Evolutionary conservation across 2,888 invertebrate species (phyloP).

Genomic region (Calliopum simillimum): DNA sequence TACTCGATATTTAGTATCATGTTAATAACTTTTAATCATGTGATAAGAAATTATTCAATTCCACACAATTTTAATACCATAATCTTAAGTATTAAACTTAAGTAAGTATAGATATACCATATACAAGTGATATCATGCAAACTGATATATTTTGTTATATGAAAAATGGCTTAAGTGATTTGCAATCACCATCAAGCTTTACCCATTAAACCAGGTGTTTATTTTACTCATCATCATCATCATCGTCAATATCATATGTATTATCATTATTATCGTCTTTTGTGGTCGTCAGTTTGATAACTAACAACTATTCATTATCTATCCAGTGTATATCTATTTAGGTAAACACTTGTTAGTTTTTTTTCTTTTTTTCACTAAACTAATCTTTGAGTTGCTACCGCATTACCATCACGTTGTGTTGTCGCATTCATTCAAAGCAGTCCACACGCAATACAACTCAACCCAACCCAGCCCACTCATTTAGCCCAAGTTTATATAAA

Average conservation of each 20-base stretch:
- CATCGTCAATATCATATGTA: no score
- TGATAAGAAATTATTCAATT: slow-evolving; percentile 52
- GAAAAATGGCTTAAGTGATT: slow-evolving; percentile 58
- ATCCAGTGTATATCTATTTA: not conserved
- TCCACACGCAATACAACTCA: slow-evolving; percentile 37
- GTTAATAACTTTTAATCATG: slow-evolving; percentile 57
- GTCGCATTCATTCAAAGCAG: not conserved
- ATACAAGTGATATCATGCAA: not conserved
- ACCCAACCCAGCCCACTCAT: slow-evolving; percentile 32
- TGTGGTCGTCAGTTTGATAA: no score
- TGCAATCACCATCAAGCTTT: slow-evolving; percentile 35
- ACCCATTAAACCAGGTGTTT: not conserved
- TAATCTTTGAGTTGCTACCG: slow-evolving; percentile 24
- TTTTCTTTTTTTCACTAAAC: slow-evolving; percentile 13
- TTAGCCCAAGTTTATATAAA: slow-evolving; percentile 28
- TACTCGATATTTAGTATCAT: slow-evolving; percentile 51
- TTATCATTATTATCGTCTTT: not conserved
- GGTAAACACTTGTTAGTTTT: slow-evolving; percentile 9
- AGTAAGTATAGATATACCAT: slow-evolving; percentile 1
- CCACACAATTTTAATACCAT: not conserved
- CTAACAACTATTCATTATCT: slow-evolving; percentile 14
- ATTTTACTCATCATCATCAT: not conserved
- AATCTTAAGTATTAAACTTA: not conserved
- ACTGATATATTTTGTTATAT: slow-evolving; percentile 9
- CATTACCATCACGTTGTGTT: no score